Conservation (phyloP, 2,888 invertebrate genomes). For the Brachycybe producta region DNA sequence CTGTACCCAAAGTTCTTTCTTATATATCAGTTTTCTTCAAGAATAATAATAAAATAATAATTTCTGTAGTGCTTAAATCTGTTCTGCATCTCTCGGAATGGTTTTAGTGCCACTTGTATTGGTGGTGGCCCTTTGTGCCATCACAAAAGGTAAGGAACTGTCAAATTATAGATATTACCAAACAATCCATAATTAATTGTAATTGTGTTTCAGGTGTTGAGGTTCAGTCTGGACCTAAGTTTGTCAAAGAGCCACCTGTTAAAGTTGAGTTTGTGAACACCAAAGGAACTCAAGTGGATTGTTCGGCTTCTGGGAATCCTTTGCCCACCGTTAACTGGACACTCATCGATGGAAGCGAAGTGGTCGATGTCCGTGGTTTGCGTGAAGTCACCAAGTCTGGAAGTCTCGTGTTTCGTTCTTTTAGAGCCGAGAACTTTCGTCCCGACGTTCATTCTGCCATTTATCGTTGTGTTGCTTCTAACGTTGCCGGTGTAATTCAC, state of each 20-base stretch:
- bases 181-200: no score
- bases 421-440: conserved; percentile 7
- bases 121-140: no score
- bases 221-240: neutral
- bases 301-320: conserved; percentile 5
- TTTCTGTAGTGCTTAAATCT: no score
- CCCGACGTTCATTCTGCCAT: conserved; percentile 8
- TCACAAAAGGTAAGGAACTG: no score
- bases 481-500: conserved; percentile 5
- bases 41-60: no score
- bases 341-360: conserved; percentile 1
- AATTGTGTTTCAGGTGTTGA: neutral
- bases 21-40: no score
- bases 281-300: conserved; percentile 2
- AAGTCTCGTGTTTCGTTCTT: neutral
- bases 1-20: no score
- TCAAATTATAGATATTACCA: no score
- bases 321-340: conserved; percentile 7
- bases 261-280: conserved; percentile 5
- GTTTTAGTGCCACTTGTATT: no score
- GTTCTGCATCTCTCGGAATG: no score
- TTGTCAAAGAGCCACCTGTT: conserved; percentile 4
- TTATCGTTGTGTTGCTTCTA: conserved; percentile 10
- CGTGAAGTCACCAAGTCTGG: neutral
- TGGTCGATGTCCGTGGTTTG: neutral